Evolutionary conservation across 1,140 invertebrate species (phyloP).

Genomic region (Drosophila yakuba): DNA sequence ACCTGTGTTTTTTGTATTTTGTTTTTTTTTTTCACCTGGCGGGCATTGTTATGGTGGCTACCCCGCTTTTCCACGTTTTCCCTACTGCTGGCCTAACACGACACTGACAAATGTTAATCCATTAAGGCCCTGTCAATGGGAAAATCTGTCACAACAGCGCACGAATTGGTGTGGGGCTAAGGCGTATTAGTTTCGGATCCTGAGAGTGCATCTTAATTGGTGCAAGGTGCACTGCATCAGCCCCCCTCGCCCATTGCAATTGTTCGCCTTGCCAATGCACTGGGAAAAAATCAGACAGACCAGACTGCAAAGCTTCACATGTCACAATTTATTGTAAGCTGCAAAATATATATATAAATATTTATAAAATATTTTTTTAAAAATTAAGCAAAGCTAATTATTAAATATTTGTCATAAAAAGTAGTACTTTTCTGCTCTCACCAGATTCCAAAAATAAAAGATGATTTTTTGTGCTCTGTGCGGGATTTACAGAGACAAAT

Average conservation of each 20-base stretch:
- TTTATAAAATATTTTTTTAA: background rate
- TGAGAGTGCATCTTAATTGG: conserved; percentile 36
- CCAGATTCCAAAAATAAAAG: background rate
- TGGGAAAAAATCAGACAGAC: background rate
- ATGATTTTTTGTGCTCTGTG: conserved; percentile 9
- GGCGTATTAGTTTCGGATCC: conserved; percentile 23
- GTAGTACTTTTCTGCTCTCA: too few relatives aligned
- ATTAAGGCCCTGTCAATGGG: conserved; percentile 84
- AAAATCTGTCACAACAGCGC: conserved; percentile 79
- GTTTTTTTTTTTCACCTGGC: conserved; percentile 29
- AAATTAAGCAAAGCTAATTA: background rate
- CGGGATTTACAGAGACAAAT: conserved; percentile 55
- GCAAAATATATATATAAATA: too few relatives aligned
- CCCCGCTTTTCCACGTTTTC: background rate
- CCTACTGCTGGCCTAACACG: conserved; percentile 65
- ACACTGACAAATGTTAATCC: conserved; percentile 84
- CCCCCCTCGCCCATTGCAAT: background rate
- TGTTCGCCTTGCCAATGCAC: conserved; percentile 17
- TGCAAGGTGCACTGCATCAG: conserved; percentile 41
- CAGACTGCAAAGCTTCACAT: too few relatives aligned
- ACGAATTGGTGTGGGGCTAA: conserved; percentile 4
- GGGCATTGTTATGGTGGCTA: conserved; percentile 57
- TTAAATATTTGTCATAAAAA: too few relatives aligned
- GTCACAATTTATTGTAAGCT: too few relatives aligned
- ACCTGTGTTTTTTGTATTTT: background rate